Evolutionary conservation across 2,888 invertebrate species (phyloP), one percentile per base, ranked within the genome.

Genomic region (Ellobium chinense): DNA sequence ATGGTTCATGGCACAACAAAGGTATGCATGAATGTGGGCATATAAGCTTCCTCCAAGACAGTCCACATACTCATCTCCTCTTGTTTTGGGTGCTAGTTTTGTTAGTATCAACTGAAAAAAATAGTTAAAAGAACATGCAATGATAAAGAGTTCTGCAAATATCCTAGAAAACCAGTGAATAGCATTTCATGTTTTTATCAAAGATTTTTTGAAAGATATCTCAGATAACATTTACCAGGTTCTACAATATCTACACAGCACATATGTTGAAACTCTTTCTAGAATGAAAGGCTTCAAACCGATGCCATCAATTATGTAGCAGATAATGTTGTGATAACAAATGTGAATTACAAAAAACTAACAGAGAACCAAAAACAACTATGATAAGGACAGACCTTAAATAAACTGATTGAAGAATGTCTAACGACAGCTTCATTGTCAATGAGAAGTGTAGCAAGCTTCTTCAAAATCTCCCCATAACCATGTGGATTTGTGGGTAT

Each of bases 1-100:
- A 89, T 98, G 97, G 0, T 97, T 97, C 97, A 98, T 97, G 0
- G 97, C 96, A 93, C 97, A 97, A 75, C 96, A 95, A 68, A 98
- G 92, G 92, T 97, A 96, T 0, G 96, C 96, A 29, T 96, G 95
- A 82, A 98, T 93, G 7, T 96, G 94, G 83, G 95, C 95, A 90
- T 96, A 96, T 91, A 97, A 97, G 21, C 36, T 54, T 5, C 69
- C 65, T 29, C 36, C 37, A 2, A 72, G 58, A 14, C 60, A 31
- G 29, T 39, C 65, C 2, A 46, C 9, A 5, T 37, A 12, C 1
- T 39, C 18, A 7, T 34, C 46, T 68, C 29, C 39, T 37, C 68
- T 14, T 9, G 68, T 27, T 37, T 78, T 70, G 9, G 62, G 18
- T n/a, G 70, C 46, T 27, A 78, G 24, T 46, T 63, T 78, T 37